phyloP scores from a whole-genome alignment of 92 coral and sea anemone genomes.

The Umimayanthus chanpuru region DNA sequence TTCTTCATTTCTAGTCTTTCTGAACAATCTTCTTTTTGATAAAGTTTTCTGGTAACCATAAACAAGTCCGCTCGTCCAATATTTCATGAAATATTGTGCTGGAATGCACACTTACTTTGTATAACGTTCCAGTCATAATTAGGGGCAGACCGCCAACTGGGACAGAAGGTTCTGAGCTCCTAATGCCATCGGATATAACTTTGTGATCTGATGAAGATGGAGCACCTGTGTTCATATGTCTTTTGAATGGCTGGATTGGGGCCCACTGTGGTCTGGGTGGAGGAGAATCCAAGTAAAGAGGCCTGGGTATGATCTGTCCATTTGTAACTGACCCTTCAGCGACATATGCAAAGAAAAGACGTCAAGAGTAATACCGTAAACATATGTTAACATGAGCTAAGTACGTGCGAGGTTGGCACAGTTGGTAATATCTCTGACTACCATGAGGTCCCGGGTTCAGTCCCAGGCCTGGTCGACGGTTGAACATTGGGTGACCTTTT shows the following conservation, averaged over 20 bases:
- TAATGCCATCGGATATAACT: not conserved
- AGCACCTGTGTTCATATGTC: conserved; percentile 57
- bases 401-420: no score
- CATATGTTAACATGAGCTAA: no score
- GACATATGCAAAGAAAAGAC: not conserved
- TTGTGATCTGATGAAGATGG: conserved; percentile 33
- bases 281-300: conserved; percentile 69
- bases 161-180: conserved; percentile 1
- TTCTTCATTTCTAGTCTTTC: not conserved
- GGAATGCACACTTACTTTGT: not conserved
- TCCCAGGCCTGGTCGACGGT: no score
- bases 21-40: no score
- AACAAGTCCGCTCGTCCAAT: not conserved
- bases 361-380: not conserved
- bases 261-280: conserved; percentile 74
- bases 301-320: conserved; percentile 75
- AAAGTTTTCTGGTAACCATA: no score
- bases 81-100: not conserved
- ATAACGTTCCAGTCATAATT: conserved; percentile 5
- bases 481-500: no score
- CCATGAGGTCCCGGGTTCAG: no score
- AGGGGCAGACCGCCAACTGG: conserved; percentile 11
- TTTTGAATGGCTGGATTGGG: conserved; percentile 84
- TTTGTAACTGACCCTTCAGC: conserved; percentile 86
- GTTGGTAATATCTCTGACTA: no score